phyloP scores from a whole-genome alignment of 1,140 invertebrate species.

The Periplaneta americana region DNA sequence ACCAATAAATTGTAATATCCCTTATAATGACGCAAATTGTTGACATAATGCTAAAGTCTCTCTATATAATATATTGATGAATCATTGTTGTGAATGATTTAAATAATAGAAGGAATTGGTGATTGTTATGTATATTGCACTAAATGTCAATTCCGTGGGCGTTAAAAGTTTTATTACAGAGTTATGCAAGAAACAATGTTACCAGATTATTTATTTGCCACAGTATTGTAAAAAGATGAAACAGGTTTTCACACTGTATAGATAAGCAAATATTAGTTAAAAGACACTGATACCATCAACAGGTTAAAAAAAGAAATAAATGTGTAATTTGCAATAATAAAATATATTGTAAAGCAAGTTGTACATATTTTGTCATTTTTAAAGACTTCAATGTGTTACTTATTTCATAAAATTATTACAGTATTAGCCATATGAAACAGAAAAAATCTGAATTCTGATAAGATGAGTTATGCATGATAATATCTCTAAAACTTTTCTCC shows the following conservation, averaged over 20 bases:
- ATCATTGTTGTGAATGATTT: not conserved
- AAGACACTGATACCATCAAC: not conserved
- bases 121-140: not conserved
- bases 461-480: too few relatives aligned
- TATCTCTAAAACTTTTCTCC: too few relatives aligned
- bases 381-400: too few relatives aligned
- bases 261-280: not conserved
- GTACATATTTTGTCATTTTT: not conserved
- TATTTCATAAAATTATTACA: too few relatives aligned
- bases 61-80: not conserved
- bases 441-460: too few relatives aligned
- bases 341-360: not conserved
- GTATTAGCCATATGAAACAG: too few relatives aligned
- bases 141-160: not conserved
- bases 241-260: not conserved
- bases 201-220: not conserved
- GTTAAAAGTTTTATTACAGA: not conserved
- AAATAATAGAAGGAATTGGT: not conserved
- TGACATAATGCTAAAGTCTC: not conserved
- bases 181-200: not conserved
- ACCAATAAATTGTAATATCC: not conserved
- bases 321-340: not conserved
- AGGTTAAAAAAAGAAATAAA: not conserved
- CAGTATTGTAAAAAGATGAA: not conserved
- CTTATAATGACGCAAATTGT: not conserved